phyloP scores from a whole-genome alignment of 2,797 vertebrate genomes.

The Harpagifer antarcticus region DNA sequence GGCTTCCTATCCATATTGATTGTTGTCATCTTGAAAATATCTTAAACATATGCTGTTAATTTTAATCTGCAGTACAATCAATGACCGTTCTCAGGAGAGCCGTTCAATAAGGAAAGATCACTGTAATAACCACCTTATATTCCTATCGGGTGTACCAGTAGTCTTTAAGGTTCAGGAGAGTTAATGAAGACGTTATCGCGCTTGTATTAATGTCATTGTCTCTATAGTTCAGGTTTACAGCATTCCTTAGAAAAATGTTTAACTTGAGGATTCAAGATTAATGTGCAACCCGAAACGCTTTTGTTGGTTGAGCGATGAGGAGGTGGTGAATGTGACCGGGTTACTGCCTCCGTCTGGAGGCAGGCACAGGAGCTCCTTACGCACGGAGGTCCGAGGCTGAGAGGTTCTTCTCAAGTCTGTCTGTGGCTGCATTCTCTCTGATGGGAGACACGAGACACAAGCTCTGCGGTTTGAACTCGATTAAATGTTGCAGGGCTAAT shows the following conservation, averaged over 20 bases:
- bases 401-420: not conserved
- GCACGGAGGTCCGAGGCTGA: slow-evolving; percentile 5
- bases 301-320: not conserved
- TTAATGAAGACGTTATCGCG: slow-evolving; percentile 3
- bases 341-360: slow-evolving; percentile 14
- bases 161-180: not conserved
- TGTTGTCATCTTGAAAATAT: slow-evolving; percentile 17
- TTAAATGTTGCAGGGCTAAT: not conserved
- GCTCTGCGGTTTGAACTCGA: not conserved
- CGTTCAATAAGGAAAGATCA: slow-evolving; percentile 3
- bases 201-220: not conserved
- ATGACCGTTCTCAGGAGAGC: slow-evolving; percentile 5
- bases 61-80: slow-evolving; percentile 22
- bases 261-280: not conserved
- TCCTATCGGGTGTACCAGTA: slow-evolving; percentile 18
- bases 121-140: not conserved
- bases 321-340: not conserved
- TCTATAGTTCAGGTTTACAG: not conserved
- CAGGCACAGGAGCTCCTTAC: not conserved
- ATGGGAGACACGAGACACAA: not conserved
- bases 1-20: slow-evolving; percentile 4
- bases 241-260: not conserved
- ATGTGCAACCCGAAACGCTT: not conserved
- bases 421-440: not conserved
- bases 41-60: slow-evolving; percentile 2